A percentile compares a stretch with the other conserved stretches of the same genome.
These are phyloP conservation scores for Liolophura sinensis DNA, from an alignment of 1,140 invertebrate species.

Conservation along the genomic window DNA sequence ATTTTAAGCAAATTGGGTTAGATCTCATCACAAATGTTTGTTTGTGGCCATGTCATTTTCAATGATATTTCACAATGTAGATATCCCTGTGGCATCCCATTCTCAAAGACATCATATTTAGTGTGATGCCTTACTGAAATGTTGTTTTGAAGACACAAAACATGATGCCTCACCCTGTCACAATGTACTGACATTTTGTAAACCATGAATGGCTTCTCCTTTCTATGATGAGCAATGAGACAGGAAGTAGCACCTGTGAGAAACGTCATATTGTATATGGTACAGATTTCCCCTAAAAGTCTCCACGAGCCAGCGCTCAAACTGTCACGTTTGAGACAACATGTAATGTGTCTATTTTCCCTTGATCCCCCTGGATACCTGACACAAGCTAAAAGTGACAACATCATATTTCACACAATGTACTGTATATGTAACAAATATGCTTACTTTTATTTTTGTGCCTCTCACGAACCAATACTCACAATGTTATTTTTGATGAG, in stretches of 20 bases:
- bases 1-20: too few species aligned
- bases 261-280: neutral
- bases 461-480: slow-evolving; percentile 27
- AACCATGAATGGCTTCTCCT: neutral
- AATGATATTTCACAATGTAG: neutral
- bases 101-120: too few species aligned
- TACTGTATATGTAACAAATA: neutral
- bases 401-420: neutral
- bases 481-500: slow-evolving; percentile 82
- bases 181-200: too few species aligned
- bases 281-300: neutral
- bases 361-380: too few species aligned
- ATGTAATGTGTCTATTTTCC: neutral
- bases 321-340: neutral
- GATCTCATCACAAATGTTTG: too few species aligned
- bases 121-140: too few species aligned
- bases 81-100: neutral
- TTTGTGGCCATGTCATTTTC: neutral
- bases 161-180: too few species aligned
- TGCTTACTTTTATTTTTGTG: neutral
- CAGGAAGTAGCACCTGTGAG: neutral
- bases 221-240: neutral
- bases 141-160: too few species aligned
- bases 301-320: neutral
- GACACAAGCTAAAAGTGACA: neutral